Evolutionary conservation across 2,797 vertebrate species (phyloP), one percentile per base, ranked within the genome.

Genomic region (Tenualosa ilisha): DNA sequence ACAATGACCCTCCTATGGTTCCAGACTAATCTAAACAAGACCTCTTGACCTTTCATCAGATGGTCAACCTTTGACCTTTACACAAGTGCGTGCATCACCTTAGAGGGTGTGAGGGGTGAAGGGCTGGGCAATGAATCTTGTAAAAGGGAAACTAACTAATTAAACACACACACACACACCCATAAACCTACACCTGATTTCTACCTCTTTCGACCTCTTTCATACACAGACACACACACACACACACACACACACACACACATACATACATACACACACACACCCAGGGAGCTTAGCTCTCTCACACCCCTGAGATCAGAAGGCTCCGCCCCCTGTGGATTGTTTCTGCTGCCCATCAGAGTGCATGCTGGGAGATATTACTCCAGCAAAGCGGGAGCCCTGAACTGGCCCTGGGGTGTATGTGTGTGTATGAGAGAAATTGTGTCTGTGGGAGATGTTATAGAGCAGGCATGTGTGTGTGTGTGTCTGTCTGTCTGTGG

Each of bases 11-110:
- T 50, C 81, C 6, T 22, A 8, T 84, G 85, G 40, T 46, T 63
- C 83, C 81, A 65, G 26, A 83, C 54, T 83, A 31, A 81, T 86
- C 75, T 86, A 82, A 79, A 46, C 61, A 26, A 68, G 56, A 24
- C 22, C 26, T 50, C 51, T 26, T 65, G 81, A 81, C 54, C 84
- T 65, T 26, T 65, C 0, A 26, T 65, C 61, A 3, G 61, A 65
- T 12, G 61, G n/a, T 24, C n/a, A 26, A n/a, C 61, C n/a, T 26
- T 7, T 65, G 61, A 65, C 61, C 61, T 65, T 26, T 65, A 24
- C n/a, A 9, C 61, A 26, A 11, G n/a, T 1, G 7, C 24, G 24
- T 8, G 61, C 61, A 26, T 65, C 72, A 86, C 81, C 43, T 54
- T 7, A 49, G 12, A 4, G 46, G n/a, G 59, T 61, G n/a, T 61